A percentile compares a stretch with the other conserved stretches of the same genome.
phyloP scores from a whole-genome alignment of 2,113 vertebrate genomes.

The Sigmodon hispidus region DNA sequence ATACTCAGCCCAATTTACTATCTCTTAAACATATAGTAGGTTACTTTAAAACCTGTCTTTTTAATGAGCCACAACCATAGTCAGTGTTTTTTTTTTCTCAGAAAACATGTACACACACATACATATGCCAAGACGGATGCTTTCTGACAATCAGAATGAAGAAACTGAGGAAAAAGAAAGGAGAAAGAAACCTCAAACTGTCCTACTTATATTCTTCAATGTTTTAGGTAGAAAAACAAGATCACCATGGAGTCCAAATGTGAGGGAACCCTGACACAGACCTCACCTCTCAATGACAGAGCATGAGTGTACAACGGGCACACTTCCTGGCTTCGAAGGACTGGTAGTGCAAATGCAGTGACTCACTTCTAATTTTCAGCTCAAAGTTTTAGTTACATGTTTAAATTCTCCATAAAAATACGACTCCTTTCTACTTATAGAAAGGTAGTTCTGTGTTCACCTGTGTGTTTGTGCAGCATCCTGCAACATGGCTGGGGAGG shows the following conservation, averaged over 20 bases:
- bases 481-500: background rate
- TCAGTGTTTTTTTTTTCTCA: conserved; percentile 18
- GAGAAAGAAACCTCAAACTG: background rate
- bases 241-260: background rate
- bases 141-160: conserved; percentile 37
- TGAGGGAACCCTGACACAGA: conserved; percentile 29
- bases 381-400: conserved; percentile 19
- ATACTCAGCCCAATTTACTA: background rate
- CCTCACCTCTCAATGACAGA: conserved; percentile 8
- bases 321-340: conserved; percentile 4
- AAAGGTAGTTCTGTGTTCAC: background rate
- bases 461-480: background rate
- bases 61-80: background rate
- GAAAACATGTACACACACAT: too few species aligned
- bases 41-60: conserved; percentile 15
- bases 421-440: background rate
- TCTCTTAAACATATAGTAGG: background rate
- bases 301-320: background rate
- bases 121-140: background rate
- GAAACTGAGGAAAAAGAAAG: background rate
- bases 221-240: conserved; percentile 28
- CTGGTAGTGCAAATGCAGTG: background rate
- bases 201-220: background rate
- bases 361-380: conserved; percentile 28
- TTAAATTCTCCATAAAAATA: conserved; percentile 27